Evolutionary conservation across 2,113 vertebrate genomes (phyloP).

Genomic region (Variabilichromis moorii): DNA sequence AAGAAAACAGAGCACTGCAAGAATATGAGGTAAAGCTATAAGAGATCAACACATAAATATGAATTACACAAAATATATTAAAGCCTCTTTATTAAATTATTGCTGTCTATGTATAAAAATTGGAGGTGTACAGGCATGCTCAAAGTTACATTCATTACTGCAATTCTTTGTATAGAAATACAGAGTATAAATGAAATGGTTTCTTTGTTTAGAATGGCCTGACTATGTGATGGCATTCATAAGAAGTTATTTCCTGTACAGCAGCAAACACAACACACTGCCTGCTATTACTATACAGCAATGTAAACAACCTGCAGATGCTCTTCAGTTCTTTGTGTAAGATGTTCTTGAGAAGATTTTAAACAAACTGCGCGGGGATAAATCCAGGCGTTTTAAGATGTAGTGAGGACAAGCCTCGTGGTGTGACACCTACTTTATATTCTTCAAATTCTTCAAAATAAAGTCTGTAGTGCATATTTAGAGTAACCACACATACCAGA

Average conservation of each 20-base stretch:
- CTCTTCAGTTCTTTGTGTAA: not conserved
- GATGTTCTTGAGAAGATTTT: not conserved
- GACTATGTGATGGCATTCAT: not conserved
- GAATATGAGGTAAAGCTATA: not conserved
- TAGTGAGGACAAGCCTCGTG: not conserved
- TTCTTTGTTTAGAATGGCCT: not conserved
- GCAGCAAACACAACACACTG: fast-evolving
- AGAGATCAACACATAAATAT: not conserved
- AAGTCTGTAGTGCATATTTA: not conserved
- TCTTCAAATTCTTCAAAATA: not conserved
- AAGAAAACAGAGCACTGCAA: not conserved
- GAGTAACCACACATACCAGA: not conserved
- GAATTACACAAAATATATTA: not conserved
- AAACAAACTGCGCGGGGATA: fast-evolving
- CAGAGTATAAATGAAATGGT: not conserved
- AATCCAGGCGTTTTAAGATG: not conserved
- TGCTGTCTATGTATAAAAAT: not conserved
- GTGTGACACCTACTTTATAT: not conserved
- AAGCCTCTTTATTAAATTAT: not conserved
- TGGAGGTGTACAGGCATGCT: fast-evolving
- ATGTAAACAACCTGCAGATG: not conserved
- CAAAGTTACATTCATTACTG: not conserved
- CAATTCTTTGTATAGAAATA: not conserved
- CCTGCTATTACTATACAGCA: not conserved
- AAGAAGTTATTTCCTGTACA: not conserved